Base-by-base conservation (phyloP, 2,797 vertebrate genomes). In the Amazonetta brasiliensis region DNA sequence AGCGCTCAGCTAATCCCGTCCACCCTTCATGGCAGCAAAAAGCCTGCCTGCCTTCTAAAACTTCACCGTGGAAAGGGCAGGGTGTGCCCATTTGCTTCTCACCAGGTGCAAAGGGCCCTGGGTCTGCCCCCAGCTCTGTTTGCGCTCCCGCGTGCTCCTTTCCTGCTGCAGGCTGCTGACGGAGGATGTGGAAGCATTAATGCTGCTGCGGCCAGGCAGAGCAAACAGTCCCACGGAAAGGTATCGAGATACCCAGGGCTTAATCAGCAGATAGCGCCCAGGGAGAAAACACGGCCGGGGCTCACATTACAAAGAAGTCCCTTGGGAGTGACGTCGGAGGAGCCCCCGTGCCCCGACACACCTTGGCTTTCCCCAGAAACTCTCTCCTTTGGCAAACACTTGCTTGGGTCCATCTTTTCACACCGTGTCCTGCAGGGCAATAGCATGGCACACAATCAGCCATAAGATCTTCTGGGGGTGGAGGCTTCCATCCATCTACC, bases 221-320 rank as follows among this genome's bases (percentile, higher is more conserved):
- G 74, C 89, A 95, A 97, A 96, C 86, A 95, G 75, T 60, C 5
- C 75, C 63, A 22, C 1, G 37, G 94, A 80, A 94, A 75, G 46
- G 54, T 90, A 62, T 15, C 9, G 15, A 95, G 87, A 94, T 80
- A 95, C 13, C 46, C 74, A 6, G 66, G 9, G 35, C 71, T 86
- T 94, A 92, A 96, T 92, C 85, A 88, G 85, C 78, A 73, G 87
- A 87, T 92, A 95, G 82, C 7, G 3, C 54, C 41, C 50, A 6
- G 35, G 55, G 21, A 3, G 1, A 80, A 44, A 82, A 41, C 0
- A 8, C 39, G 26, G 18, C 74, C 69, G 84, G 66, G 37, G 28
- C 54, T 93, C 31, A 4, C 4, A 11, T 2, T 35, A 14, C 39
- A 50, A 35, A 44, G n/a, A 6, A 11, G 25, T 55, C 44, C 73